A percentile compares a stretch with the other conserved stretches of the same genome.
These are phyloP conservation scores for Cydia pomonella DNA, from an alignment of 1,140 invertebrate species.

Conservation along the genomic window DNA sequence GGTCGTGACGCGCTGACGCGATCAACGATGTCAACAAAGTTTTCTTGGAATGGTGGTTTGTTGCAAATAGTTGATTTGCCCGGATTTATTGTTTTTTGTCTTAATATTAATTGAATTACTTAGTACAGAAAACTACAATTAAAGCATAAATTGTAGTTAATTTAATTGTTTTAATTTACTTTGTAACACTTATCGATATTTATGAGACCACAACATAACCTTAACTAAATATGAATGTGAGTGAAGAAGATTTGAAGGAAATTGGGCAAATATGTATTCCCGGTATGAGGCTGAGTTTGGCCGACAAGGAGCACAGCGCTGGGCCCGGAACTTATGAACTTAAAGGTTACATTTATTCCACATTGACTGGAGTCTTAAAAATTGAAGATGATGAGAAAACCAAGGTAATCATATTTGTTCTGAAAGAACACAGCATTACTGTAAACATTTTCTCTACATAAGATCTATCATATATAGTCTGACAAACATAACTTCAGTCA, in stretches of 20 bases:
- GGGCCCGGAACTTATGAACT: constrained; percentile 91
- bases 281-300: constrained; percentile 87
- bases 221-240: constrained; percentile 44
- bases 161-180: background rate
- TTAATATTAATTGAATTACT: background rate
- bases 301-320: constrained; percentile 84
- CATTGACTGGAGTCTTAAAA: constrained; percentile 88
- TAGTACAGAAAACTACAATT: background rate
- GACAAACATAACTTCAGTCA: too few species aligned
- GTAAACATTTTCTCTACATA: too few species aligned
- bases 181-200: background rate
- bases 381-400: constrained; percentile 80
- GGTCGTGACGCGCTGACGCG: too few species aligned
- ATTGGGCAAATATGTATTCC: constrained; percentile 78
- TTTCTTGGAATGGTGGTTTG: background rate
- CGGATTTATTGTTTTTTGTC: background rate
- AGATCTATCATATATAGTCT: too few species aligned
- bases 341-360: constrained; percentile 92
- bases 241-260: constrained; percentile 50
- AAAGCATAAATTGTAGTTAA: too few species aligned
- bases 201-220: constrained; percentile 41
- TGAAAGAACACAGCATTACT: background rate
- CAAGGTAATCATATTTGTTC: constrained; percentile 78
- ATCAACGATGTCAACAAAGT: constrained; percentile 7
- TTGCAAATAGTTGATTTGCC: background rate